Evolutionary conservation across 2,888 invertebrate genomes (phyloP), one percentile per base, ranked within the genome.

Genomic region (Dromius quadrimaculatus): DNA sequence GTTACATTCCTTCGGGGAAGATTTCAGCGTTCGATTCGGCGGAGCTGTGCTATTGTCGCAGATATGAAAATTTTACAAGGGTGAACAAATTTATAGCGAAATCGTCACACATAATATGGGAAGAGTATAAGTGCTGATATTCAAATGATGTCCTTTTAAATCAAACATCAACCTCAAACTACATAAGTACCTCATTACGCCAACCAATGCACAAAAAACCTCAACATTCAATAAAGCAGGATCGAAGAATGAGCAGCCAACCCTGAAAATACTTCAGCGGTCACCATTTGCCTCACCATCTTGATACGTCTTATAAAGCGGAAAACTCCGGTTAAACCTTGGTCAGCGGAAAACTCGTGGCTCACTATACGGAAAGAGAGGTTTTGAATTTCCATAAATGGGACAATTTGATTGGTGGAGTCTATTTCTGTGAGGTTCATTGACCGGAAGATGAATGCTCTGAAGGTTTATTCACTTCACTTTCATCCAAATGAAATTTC

Each of bases 181-280:
- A 50, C 65, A 65, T 59, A 59, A 68, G 68, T 59, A 68, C 68
- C 59, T 68, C 68, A 68, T 68, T 68, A 65, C 65, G 36, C 34
- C 65, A 65, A n/a, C 13, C 2, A 38, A 9, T 2, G 38, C 13
- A 38, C n/a, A n/a, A n/a, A n/a, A n/a, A n/a, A n/a, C n/a, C n/a
- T n/a, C n/a, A n/a, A n/a, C n/a, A n/a, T n/a, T n/a, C 3, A 6
- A n/a, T n/a, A 3, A 41, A 15, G 41, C 41, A 15, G 41, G 47
- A 8, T 19, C 47, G 22, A 47, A 17, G 47, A 47, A 47, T 20
- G 47, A 19, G 47, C 47, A 20, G n/a, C 47, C 11, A 47, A 28
- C 15, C 28, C 34, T 19, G 23, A 28, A 65, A 38, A 65, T 20
- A 65, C 34, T 50, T 50, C 20, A 20, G 13, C 8, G 41, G 41